A percentile compares a stretch with the other conserved stretches of the same genome.
These are phyloP conservation scores for Hermetia illucens DNA, from an alignment of 1,140 invertebrate species.

Conservation along the genomic window DNA sequence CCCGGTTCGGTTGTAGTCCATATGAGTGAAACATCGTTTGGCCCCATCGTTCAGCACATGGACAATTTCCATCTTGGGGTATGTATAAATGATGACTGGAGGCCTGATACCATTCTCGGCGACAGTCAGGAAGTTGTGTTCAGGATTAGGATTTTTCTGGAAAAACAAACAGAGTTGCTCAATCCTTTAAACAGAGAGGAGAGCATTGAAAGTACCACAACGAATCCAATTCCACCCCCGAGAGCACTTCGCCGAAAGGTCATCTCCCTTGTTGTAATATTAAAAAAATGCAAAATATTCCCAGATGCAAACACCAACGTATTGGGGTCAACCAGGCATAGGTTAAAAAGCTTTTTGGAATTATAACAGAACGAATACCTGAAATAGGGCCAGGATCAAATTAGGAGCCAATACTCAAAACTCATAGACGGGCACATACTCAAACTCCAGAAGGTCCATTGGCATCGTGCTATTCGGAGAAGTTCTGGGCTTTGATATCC, in stretches of 20 bases:
- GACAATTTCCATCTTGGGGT: constrained; percentile 59
- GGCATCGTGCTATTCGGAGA: background rate
- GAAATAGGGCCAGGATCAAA: background rate
- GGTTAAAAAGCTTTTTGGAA: constrained; percentile 62
- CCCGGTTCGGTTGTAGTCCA: constrained; percentile 69
- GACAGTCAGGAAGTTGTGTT: constrained; percentile 59
- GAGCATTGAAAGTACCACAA: constrained; percentile 41
- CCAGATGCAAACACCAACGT: constrained; percentile 66
- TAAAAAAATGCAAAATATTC: constrained; percentile 62
- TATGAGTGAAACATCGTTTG: constrained; percentile 49
- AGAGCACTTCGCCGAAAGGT: constrained; percentile 55
- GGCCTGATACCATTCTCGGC: constrained; percentile 72
- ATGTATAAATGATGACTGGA: constrained; percentile 68
- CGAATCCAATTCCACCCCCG: constrained; percentile 63
- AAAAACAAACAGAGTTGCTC: constrained; percentile 11
- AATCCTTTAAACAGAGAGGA: background rate
- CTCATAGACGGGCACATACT: background rate
- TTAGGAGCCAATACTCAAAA: background rate
- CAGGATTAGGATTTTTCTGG: constrained; percentile 54
- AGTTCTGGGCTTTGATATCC: background rate
- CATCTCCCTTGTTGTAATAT: constrained; percentile 45
- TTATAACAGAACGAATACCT: constrained; percentile 82
- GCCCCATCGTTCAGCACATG: constrained; percentile 61
- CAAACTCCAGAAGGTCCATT: background rate
- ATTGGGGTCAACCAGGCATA: constrained; percentile 54